Conservation (phyloP, 2,888 invertebrate species). For the Mesorhabditis belari region DNA sequence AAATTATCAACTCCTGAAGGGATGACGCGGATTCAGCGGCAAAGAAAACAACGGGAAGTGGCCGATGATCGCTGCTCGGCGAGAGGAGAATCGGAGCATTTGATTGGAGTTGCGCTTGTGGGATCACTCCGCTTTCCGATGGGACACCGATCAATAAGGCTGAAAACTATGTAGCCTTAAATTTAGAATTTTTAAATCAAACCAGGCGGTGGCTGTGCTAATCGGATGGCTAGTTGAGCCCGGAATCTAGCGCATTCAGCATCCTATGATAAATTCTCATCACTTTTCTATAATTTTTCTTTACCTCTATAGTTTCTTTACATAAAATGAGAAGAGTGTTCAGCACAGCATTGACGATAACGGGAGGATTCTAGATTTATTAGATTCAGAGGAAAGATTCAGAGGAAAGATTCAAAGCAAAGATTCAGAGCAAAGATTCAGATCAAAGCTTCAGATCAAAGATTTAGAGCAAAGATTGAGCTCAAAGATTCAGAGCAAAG, state of each 20-base stretch:
- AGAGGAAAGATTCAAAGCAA: constrained; percentile 2
- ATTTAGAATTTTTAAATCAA: background rate
- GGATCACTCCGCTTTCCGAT: constrained; percentile 28
- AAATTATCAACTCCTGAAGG: constrained; percentile 35
- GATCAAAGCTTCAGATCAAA: too few relatives aligned
- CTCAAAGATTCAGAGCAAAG: background rate
- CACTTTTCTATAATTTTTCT: background rate
- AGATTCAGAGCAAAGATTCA: background rate
- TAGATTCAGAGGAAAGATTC: too few relatives aligned
- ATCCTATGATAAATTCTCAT: background rate
- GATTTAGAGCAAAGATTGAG: background rate
- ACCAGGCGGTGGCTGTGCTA: constrained; percentile 46
- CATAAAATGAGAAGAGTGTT: constrained; percentile 36
- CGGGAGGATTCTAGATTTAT: constrained; percentile 2
- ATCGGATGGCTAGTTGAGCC: constrained; percentile 31
- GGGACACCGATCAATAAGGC: constrained; percentile 47
- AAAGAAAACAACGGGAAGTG: constrained; percentile 42
- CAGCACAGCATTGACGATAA: constrained; percentile 23
- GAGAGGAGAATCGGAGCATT: constrained; percentile 28
- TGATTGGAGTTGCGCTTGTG: constrained; percentile 5
- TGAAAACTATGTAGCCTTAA: constrained; percentile 4
- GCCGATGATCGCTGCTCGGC: constrained; percentile 36
- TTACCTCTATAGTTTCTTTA: constrained; percentile 11
- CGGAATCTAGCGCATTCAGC: constrained; percentile 14
- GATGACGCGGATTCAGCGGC: constrained; percentile 32